Evolutionary conservation across 1,140 invertebrate genomes (phyloP).

Genomic region (Diabrotica virgifera): DNA sequence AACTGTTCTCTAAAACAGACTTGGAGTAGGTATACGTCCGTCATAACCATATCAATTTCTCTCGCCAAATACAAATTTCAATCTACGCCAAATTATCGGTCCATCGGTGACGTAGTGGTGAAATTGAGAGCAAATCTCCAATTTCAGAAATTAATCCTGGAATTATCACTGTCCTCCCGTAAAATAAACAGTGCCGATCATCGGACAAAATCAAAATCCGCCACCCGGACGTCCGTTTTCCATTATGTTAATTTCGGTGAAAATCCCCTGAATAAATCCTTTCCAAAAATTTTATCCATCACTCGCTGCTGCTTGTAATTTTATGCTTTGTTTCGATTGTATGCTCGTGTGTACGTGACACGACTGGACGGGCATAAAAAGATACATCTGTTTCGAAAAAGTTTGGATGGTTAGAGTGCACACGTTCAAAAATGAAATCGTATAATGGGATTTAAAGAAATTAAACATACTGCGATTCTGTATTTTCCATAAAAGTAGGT

Average conservation of each 20-base stretch:
- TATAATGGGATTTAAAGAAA: too few relatives aligned
- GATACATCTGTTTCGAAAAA: too few relatives aligned
- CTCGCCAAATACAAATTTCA: neutral
- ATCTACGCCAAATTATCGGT: neutral
- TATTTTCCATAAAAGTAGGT: too few relatives aligned
- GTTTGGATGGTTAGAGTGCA: too few relatives aligned
- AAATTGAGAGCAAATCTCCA: neutral
- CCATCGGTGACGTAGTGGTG: neutral
- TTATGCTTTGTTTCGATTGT: neutral
- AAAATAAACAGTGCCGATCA: neutral
- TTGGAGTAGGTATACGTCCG: too few relatives aligned
- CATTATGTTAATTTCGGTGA: conserved; percentile 2
- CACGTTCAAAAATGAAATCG: too few relatives aligned
- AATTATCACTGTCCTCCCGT: neutral
- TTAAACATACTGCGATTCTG: too few relatives aligned
- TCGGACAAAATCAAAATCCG: conserved; percentile 2
- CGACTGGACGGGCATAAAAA: too few relatives aligned
- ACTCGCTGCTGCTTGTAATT: neutral
- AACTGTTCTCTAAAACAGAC: too few relatives aligned
- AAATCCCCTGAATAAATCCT: neutral
- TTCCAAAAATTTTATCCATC: neutral
- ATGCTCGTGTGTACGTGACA: too few relatives aligned
- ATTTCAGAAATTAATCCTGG: neutral
- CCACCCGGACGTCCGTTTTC: neutral
- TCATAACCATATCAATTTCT: too few relatives aligned